phyloP scores from a whole-genome alignment of 2,113 vertebrate species.

The Strigops habroptila region DNA sequence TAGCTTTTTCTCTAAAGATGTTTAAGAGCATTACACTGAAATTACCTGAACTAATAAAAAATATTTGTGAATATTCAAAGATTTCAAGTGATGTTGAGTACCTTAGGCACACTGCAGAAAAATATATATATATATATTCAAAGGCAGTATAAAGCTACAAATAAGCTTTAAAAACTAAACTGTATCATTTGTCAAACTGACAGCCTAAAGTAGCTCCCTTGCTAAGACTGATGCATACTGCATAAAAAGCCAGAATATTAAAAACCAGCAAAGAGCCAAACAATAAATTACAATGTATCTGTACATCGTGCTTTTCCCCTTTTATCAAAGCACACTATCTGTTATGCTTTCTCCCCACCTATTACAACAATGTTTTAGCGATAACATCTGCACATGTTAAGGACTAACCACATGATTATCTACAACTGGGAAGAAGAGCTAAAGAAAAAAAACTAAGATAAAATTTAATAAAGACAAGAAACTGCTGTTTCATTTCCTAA shows the following conservation, averaged over 20 bases:
- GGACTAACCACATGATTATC: background rate
- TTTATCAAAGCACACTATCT: background rate
- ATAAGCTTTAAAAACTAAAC: constrained; percentile 28
- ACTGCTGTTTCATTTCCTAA: background rate
- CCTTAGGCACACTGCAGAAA: background rate
- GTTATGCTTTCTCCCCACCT: background rate
- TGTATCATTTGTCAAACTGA: constrained; percentile 33
- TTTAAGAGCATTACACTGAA: background rate
- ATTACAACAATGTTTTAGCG: background rate
- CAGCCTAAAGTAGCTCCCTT: constrained; percentile 4
- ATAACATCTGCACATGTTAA: background rate
- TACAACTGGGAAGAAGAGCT: background rate
- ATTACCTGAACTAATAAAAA: background rate
- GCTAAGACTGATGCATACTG: background rate
- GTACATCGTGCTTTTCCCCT: background rate
- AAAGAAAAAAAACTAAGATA: no score
- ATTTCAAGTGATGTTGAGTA: background rate
- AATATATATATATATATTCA: background rate
- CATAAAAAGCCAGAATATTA: constrained; percentile 10
- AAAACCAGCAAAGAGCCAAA: background rate
- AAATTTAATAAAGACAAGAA: background rate
- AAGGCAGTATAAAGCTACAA: background rate
- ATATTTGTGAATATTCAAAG: constrained; percentile 3
- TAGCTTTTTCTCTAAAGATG: background rate
- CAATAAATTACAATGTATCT: background rate